Evolutionary conservation across 2,888 invertebrate genomes (phyloP), one percentile per base, ranked within the genome.

Genomic region (Mystacides longicornis): DNA sequence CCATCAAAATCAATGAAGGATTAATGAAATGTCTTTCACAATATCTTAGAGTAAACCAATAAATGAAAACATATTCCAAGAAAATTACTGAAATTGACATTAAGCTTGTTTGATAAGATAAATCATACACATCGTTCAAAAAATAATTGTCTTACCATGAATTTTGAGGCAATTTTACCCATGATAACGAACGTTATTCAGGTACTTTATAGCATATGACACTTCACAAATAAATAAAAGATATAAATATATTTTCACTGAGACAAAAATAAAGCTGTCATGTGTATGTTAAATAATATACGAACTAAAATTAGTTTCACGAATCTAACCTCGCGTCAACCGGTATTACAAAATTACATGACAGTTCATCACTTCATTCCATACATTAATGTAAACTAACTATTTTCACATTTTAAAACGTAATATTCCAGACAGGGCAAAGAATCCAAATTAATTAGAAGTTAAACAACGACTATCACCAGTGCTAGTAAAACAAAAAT

Each of bases 131-230:
- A 7, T 27, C 27, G n/a, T n/a, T n/a, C n/a, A n/a, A n/a, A n/a
- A n/a, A n/a, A n/a, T n/a, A n/a, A 31, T 31, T 31, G 67, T 78
- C 82, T 81, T 72, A 85, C 85, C 69, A 83, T 78, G 74, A 85
- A 82, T 75, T 81, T 83, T 61, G 81, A 82, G 69, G 83, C 73
- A 63, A 85, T 77, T 57, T 81, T 71, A 62, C 85, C 85, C 85
- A 85, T 85, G 65, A 37, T 37, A 37, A 37, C 37, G 37, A 37
- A 16, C 27, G 27, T 16, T 37, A 67, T 66, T 65, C 64, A 65
- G 42, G 18, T 23, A 21, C 49, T 11, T 20, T 19, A 16, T 18
- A 16, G 27, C 23, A 19, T 16, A 16, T 50, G 16, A 49, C 33
- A 42, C 18, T 49, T 46, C 50, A 49, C 23, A n/a, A 37, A 37